Conservation (phyloP, 2,113 vertebrate species). For the Festucalex cinctus region DNA sequence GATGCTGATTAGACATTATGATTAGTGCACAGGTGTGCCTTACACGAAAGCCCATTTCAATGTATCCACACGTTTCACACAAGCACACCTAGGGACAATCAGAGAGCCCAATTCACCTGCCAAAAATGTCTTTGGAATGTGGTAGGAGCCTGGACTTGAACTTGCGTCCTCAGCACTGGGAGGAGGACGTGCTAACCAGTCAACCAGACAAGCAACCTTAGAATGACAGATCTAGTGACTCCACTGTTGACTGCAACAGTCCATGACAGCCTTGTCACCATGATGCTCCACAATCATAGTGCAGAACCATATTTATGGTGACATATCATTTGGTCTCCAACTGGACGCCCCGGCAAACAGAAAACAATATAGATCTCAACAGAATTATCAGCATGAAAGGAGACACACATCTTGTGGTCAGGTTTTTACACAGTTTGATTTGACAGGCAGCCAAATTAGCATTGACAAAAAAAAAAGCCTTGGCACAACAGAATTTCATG, state of each 20-base stretch:
- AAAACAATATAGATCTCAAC: slow-evolving; percentile 29
- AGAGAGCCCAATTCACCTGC: no score
- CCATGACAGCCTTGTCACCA: slow-evolving; percentile 34
- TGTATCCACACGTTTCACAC: no score
- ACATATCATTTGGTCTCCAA: slow-evolving; percentile 45
- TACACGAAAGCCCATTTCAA: no score
- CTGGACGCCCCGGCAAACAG: slow-evolving; percentile 36
- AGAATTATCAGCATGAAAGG: slow-evolving; percentile 8
- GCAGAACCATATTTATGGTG: slow-evolving; percentile 34
- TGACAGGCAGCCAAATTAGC: slow-evolving; percentile 24
- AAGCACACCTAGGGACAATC: no score
- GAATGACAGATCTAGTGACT: slow-evolving; percentile 14
- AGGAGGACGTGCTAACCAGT: no score
- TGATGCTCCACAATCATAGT: slow-evolving; percentile 31
- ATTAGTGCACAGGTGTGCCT: no score
- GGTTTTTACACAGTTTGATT: slow-evolving; percentile 15
- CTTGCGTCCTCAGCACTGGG: no score
- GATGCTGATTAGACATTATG: no score
- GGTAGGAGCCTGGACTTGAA: no score
- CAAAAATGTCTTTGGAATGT: no score
- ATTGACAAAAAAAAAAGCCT: background rate
- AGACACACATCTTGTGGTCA: background rate
- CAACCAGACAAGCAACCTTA: slow-evolving; percentile 41
- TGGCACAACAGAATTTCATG: background rate
- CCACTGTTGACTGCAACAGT: slow-evolving; percentile 26